These are phyloP conservation scores for Scomber scombrus DNA, from an alignment of 2,113 vertebrate species.

Conservation along the genomic window DNA sequence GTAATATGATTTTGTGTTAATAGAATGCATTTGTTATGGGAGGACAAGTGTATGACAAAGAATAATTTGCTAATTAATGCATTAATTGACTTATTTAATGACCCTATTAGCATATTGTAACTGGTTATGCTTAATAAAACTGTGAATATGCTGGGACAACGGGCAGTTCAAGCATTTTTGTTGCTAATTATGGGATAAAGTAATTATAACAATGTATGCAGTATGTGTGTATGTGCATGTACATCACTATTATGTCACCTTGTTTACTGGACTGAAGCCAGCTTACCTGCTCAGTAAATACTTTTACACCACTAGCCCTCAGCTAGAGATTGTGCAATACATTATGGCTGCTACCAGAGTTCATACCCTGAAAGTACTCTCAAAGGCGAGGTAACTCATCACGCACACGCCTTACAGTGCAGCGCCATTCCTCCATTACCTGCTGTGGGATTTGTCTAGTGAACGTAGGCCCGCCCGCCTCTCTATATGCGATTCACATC, in stretches of 20 bases:
- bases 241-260: slow-evolving; percentile 16
- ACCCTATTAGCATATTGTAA: slow-evolving; percentile 20
- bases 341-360: slow-evolving; percentile 53
- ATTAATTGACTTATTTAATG: slow-evolving; percentile 37
- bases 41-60: slow-evolving; percentile 5
- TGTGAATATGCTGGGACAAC: neutral
- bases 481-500: slow-evolving; percentile 17
- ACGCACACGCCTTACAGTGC: slow-evolving; percentile 41
- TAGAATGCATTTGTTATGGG: slow-evolving; percentile 21
- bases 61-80: slow-evolving; percentile 22
- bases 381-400: slow-evolving; percentile 55
- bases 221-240: slow-evolving; percentile 12
- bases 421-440: slow-evolving; percentile 51
- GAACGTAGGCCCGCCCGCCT: slow-evolving; percentile 22
- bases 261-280: slow-evolving; percentile 35
- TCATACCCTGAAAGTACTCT: slow-evolving; percentile 58
- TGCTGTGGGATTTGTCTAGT: slow-evolving; percentile 42
- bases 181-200: slow-evolving; percentile 7
- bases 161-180: slow-evolving; percentile 6
- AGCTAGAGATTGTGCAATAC: slow-evolving; percentile 45
- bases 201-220: neutral
- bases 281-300: slow-evolving; percentile 53
- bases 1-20: neutral
- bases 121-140: slow-evolving; percentile 36
- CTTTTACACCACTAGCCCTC: slow-evolving; percentile 33